Evolutionary conservation across 2,888 invertebrate species (phyloP).

Genomic region (Hydroisotoma schaefferi): DNA sequence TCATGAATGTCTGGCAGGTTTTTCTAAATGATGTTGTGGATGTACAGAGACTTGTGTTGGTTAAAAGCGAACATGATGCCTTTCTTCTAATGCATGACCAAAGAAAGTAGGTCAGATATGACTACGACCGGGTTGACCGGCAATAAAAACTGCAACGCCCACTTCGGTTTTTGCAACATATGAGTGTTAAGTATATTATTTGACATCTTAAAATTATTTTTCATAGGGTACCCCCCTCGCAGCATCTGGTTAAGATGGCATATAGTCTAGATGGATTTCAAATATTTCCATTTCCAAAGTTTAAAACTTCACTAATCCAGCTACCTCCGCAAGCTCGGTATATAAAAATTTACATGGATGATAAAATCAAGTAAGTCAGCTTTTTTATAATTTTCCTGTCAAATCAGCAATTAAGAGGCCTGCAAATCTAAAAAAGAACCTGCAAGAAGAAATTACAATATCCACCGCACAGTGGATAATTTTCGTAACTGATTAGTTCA

Average conservation of each 20-base stretch:
- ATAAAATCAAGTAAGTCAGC: not conserved
- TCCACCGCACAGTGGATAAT: too few relatives aligned
- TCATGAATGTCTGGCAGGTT: not conserved
- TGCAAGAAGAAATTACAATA: too few relatives aligned
- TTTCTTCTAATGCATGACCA: slow-evolving; percentile 5
- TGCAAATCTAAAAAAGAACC: too few relatives aligned
- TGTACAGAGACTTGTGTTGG: not conserved
- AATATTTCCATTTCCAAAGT: slow-evolving; percentile 8
- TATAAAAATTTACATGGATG: not conserved
- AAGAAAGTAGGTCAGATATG: not conserved
- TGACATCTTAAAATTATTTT: too few relatives aligned
- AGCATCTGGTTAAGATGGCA: not conserved
- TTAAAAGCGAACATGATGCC: slow-evolving; percentile 2
- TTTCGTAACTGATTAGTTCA: too few relatives aligned
- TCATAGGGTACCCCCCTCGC: too few relatives aligned
- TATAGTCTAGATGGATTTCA: slow-evolving; percentile 6
- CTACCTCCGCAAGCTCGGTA: not conserved
- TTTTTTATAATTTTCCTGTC: too few relatives aligned
- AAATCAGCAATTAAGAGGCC: too few relatives aligned
- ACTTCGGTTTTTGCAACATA: too few relatives aligned
- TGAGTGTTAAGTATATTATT: too few relatives aligned
- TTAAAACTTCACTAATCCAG: not conserved
- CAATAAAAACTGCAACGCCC: too few relatives aligned
- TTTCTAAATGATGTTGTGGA: not conserved
- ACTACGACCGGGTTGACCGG: too few relatives aligned